Evolutionary conservation across 2,888 invertebrate species (phyloP).

Genomic region (Scotopteryx bipunctaria): DNA sequence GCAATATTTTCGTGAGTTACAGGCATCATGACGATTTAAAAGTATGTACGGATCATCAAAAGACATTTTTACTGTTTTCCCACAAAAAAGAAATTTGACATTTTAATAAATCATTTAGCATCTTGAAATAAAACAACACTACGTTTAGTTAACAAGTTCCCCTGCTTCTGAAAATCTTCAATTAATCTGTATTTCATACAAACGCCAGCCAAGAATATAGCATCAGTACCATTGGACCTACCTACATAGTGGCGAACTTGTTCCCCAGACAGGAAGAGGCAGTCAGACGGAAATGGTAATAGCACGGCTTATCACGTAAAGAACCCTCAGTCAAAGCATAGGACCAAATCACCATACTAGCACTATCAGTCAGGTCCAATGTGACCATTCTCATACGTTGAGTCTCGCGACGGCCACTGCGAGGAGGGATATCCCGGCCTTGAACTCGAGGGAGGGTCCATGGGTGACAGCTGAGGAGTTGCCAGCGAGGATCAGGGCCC

Average conservation of each 20-base stretch:
- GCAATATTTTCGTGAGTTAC: too few species aligned
- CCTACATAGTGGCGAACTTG: slow-evolving; percentile 4
- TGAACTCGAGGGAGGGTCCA: slow-evolving; percentile 56
- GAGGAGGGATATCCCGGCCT: slow-evolving; percentile 65
- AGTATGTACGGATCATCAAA: too few species aligned
- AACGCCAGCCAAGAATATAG: background rate
- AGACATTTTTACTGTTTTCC: background rate
- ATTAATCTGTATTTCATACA: slow-evolving; percentile 3
- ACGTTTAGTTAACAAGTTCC: background rate
- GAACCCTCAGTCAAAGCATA: slow-evolving; percentile 9
- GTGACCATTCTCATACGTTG: slow-evolving; percentile 68
- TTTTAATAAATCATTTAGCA: background rate
- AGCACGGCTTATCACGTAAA: slow-evolving; percentile 10
- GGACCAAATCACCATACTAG: slow-evolving; percentile 13
- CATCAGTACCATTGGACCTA: slow-evolving; percentile 4
- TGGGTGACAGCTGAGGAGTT: slow-evolving; percentile 76
- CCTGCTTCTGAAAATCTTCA: background rate
- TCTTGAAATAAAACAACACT: background rate
- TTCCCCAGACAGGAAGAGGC: slow-evolving; percentile 5
- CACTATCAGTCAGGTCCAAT: slow-evolving; percentile 30
- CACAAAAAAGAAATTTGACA: background rate
- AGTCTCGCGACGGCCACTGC: slow-evolving; percentile 70
- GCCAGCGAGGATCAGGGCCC: slow-evolving; percentile 84
- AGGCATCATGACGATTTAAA: too few species aligned
- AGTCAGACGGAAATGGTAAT: slow-evolving; percentile 10